Base-by-base conservation (phyloP, 2,797 vertebrate species). In the Mico argentatus region DNA sequence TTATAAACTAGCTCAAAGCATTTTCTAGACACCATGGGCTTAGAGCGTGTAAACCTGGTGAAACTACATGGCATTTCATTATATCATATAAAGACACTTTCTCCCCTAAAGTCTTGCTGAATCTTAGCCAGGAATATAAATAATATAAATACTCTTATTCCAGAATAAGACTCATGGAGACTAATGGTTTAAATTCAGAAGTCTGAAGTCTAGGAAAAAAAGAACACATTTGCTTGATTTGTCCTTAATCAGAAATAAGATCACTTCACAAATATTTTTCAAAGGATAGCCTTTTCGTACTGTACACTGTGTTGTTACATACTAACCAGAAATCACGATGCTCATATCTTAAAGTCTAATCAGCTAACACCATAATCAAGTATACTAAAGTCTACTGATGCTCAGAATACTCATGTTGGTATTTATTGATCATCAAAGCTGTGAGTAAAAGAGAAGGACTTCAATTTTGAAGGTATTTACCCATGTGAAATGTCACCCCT, bases 1-100 rank as follows among this genome's bases (percentile, higher is more conserved):
- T 93, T 96, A 92, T 94, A 97, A 96, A 96, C n/a, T 67, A 95
- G 86, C 88, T 94, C 64, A 91, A 90, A 85, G 80, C 79, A 93
- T 95, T 95, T 94, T 94, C 89, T 86, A 94, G 88, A 94, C 75
- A 96, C 91, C 92, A 83, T 72, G 83, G 75, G 88, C 41, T 96
- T 52, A 52, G 24, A 97, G 70, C 13, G 44, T 96, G 7, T 96
- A 90, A 97, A 93, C 61, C n/a, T 95, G 88, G 41, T 97, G 93
- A 91, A 97, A 95, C 46, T 75, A 57, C 24, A 96, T 90, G 52
- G 26, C 87, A 89, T 81, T 97, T 90, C 84, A 97, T 91, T 94
- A 46, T 87, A 93, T 92, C 72, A 96, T 15, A 96, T 11, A 88
- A 9, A 41, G 75, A 91, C 70, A 95, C 64, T 94, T 96, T 96